Base-by-base conservation (phyloP, 2,113 vertebrate species). In the Pleuronectes platessa region DNA sequence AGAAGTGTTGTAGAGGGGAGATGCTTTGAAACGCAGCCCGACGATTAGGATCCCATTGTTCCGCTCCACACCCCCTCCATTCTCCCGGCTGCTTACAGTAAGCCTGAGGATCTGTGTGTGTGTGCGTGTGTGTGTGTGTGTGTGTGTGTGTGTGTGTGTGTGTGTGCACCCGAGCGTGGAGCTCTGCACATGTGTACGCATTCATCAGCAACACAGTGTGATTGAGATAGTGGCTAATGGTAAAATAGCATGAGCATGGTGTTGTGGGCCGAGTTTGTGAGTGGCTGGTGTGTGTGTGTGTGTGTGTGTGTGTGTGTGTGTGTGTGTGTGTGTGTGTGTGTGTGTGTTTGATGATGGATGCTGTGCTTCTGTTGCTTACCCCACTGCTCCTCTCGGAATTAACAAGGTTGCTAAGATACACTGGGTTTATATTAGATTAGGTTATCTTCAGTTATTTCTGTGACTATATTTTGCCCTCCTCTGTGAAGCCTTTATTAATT, bases 341-440 rank as follows among this genome's bases (percentile, higher is more conserved):
- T 90, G 90, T 92, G 92, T 92, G 83, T 89, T 8, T 90, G 89
- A 90, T 92, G 90, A 91, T 93, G 88, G 92, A 90, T 90, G 90
- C 85, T 85, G 83, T 81, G 85, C 81, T 86, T 89, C 17, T 59
- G 24, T 27, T 27, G 56, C 51, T 20, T 18, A 51, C 40, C 40
- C 40, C 40, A 42, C 12, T 81, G 91, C 91, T 93, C 78, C 81
- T 87, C 90, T 91, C 88, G 82, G 90, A 93, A 94, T 94, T 94
- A 94, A 92, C 92, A 91, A 91, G 93, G 95, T 95, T 95, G 95
- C 95, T 95, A 95, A 94, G 93, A 94, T 94, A 95, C 95, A 82
- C 89, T 64, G 89, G 85, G 86, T 82, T 94, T 94, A 92, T 94
- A 94, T 94, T 94, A 93, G 92, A 94, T 94, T 94, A 93, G 89